Evolutionary conservation across 2,888 invertebrate genomes (phyloP).

Genomic region (Folsomia manolachei): DNA sequence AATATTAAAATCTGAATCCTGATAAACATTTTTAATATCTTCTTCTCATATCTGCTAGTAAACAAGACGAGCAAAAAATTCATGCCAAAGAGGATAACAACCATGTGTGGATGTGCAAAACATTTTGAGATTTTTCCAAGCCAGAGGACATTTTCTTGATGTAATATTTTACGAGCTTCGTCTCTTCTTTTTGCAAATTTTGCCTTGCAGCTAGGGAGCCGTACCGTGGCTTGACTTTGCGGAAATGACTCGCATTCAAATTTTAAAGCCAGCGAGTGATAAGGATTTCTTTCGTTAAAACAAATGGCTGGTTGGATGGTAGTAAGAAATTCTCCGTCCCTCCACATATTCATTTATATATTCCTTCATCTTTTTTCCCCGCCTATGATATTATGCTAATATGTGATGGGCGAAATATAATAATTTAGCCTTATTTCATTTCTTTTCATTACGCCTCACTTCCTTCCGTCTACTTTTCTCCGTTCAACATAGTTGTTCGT

Average conservation of each 20-base stretch:
- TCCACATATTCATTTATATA: conserved; percentile 19
- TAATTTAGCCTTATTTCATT: conserved; percentile 23
- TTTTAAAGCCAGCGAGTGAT: background rate
- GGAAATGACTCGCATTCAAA: background rate
- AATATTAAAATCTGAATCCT: too few species aligned
- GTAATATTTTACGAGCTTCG: conserved; percentile 13
- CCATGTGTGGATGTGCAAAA: conserved; percentile 5
- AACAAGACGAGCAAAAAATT: background rate
- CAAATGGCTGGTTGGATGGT: conserved; percentile 10
- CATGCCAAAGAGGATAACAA: background rate
- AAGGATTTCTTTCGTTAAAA: conserved; percentile 12
- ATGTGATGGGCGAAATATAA: conserved; percentile 18
- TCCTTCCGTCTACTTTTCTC: background rate
- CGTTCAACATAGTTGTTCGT: too few species aligned
- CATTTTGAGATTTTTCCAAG: background rate
- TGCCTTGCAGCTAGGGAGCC: background rate
- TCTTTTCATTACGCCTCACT: conserved; percentile 19
- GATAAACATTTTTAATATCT: too few species aligned
- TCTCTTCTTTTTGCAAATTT: background rate
- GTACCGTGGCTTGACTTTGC: too few species aligned
- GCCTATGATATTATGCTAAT: conserved; percentile 19
- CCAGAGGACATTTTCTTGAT: conserved; percentile 7
- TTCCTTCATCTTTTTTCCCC: background rate
- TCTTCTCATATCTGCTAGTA: background rate
- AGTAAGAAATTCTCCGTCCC: background rate